Conservation (phyloP, 2,888 invertebrate species). For the Biston betularia region DNA sequence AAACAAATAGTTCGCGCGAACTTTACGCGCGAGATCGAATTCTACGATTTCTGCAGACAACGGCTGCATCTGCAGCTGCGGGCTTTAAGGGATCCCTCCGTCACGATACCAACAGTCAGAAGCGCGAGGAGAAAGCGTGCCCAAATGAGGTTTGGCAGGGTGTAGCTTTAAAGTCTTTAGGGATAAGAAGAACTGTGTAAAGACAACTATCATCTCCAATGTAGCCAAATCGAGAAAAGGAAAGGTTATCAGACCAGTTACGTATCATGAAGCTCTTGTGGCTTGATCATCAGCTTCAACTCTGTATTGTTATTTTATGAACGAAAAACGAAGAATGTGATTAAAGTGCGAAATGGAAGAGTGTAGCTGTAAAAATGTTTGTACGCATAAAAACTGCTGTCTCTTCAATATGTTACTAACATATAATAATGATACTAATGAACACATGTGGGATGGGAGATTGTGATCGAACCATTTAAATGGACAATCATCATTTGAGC, state of each 20-base stretch:
- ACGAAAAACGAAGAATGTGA: no score
- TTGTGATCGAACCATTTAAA: no score
- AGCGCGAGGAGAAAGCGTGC: conserved; percentile 56
- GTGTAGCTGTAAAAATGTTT: no score
- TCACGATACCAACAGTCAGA: conserved; percentile 60
- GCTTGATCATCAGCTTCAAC: not conserved
- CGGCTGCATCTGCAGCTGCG: conserved; percentile 92
- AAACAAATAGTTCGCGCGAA: conserved; percentile 94
- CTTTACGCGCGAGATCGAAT: conserved; percentile 95
- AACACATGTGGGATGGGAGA: no score
- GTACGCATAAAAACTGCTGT: no score
- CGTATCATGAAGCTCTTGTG: no score
- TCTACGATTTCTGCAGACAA: conserved; percentile 96
- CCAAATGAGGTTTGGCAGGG: conserved; percentile 48
- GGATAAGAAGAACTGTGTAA: not conserved
- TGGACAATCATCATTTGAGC: no score
- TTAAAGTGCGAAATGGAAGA: no score
- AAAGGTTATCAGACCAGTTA: no score
- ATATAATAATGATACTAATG: no score
- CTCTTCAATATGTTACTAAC: no score
- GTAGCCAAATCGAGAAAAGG: not conserved
- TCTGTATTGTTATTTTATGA: not conserved
- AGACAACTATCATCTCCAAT: not conserved
- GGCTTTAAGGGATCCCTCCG: conserved; percentile 87
- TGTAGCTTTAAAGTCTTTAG: conserved; percentile 2